Evolutionary conservation across 2,113 vertebrate genomes (phyloP), one percentile per base, ranked within the genome.

Genomic region (Tragelaphus buxtoni): DNA sequence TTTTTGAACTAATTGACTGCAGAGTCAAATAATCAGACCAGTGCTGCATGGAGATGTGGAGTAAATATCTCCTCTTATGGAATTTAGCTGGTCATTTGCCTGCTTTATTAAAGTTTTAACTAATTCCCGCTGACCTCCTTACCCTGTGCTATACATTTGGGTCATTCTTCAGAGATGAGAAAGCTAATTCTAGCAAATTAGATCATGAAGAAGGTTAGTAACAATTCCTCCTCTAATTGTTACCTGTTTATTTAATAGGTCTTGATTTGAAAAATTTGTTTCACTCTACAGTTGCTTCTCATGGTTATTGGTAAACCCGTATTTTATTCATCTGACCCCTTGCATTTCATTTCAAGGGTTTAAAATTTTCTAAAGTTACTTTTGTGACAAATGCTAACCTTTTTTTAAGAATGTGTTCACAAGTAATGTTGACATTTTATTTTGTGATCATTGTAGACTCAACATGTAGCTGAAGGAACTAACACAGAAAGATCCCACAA

Each of bases 1-100:
- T 94, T 58, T 97, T 93, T 91, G 82, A 95, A 87, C 89, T 95
- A 97, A 96, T 76, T 96, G 94, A 93, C 82, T 83, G 30, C 74
- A 74, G 77, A 95, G 42, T 96, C 82, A 95, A 91, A 91, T 94
- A 93, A 94, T 95, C 82, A 94, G 91, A 95, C 45, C 30, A 86
- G 58, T 86, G 74, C 39, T 97, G 72, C 72, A 74, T 63, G 30
- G 47, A 94, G 72, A 89, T 63, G n/a, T 89, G 74, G 80, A 94
- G 56, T 95, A 97, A 93, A 91, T 91, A 96, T 42, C 35, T 93
- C 28, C 55, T 92, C 51, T 93, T 91, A 91, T 28, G 85, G 51
- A 97, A 86, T 87, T 96, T 96, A 93, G 83, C 69, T 97, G 89
- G 39, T 63, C 86, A 82, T 96, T 95, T 93, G 39, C 14, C 20